Evolutionary conservation across 2,888 invertebrate species (phyloP).

Genomic region (Mythimna loreyi): DNA sequence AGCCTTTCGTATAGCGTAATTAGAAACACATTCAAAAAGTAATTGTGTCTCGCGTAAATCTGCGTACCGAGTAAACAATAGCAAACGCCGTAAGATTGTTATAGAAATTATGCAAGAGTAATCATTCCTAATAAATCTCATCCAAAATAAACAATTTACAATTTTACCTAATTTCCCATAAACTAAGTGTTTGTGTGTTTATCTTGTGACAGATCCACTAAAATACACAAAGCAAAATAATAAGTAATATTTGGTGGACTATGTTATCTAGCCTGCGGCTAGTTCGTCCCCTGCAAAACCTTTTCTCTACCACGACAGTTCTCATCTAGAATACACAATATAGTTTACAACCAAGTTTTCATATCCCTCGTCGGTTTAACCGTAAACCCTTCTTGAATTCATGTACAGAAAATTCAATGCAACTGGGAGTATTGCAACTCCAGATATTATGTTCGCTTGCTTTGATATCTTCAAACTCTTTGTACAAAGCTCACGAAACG

Average conservation of each 20-base stretch:
- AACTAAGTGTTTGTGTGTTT: too few relatives aligned
- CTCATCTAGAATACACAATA: neutral
- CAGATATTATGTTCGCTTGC: neutral
- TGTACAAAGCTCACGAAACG: constrained; percentile 8
- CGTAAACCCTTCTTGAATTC: constrained; percentile 25
- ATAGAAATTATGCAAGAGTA: too few relatives aligned
- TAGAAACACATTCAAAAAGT: too few relatives aligned
- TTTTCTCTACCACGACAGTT: neutral
- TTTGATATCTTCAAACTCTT: constrained; percentile 11
- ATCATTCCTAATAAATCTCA: too few relatives aligned
- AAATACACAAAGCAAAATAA: neutral
- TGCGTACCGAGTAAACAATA: too few relatives aligned
- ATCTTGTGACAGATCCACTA: neutral
- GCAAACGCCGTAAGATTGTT: too few relatives aligned
- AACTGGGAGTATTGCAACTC: constrained; percentile 12
- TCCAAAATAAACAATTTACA: too few relatives aligned
- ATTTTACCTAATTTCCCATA: too few relatives aligned
- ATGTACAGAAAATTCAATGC: constrained; percentile 21
- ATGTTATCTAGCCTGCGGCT: too few relatives aligned
- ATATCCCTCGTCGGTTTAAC: constrained; percentile 5
- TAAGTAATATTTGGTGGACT: neutral
- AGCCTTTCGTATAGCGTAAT: too few relatives aligned
- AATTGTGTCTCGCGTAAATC: too few relatives aligned
- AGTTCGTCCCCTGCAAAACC: neutral
- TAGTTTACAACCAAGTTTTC: neutral